Conservation (phyloP, 1,140 invertebrate genomes). For the Aleiodes sp. region DNA sequence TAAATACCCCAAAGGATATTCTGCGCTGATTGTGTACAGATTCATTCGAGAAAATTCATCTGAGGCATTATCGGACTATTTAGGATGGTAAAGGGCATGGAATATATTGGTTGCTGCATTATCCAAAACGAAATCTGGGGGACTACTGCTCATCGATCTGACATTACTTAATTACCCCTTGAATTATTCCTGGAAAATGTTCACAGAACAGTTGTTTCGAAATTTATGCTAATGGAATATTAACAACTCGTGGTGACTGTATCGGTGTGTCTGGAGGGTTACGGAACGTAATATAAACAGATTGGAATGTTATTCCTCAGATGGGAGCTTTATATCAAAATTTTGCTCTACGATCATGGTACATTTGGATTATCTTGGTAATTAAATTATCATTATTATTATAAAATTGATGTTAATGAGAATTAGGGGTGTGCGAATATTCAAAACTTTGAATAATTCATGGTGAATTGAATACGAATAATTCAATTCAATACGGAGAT, state of each 20-base stretch:
- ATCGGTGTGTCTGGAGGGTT: neutral
- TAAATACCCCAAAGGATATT: no score
- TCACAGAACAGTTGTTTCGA: slow-evolving; percentile 23
- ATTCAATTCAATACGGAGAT: no score
- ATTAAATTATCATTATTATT: neutral
- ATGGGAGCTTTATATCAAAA: slow-evolving; percentile 18
- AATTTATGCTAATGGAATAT: slow-evolving; percentile 39
- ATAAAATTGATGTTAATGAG: neutral
- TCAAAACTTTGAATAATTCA: no score
- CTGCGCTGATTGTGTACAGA: neutral
- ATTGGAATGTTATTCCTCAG: slow-evolving; percentile 17
- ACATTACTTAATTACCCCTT: slow-evolving; percentile 10
- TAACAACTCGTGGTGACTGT: slow-evolving; percentile 16
- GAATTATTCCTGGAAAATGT: slow-evolving; percentile 3
- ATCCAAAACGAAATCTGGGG: neutral
- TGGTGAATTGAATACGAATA: no score
- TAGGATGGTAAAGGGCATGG: neutral
- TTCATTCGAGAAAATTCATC: neutral
- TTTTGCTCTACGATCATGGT: neutral
- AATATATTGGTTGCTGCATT: slow-evolving; percentile 3
- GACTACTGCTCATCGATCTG: neutral
- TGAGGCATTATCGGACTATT: neutral
- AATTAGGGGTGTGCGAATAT: no score
- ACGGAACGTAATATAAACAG: slow-evolving; percentile 2
- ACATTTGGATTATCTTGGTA: neutral